A percentile compares a stretch with the other conserved stretches of the same genome.
These are phyloP conservation scores for Malaclemys terrapin DNA, from an alignment of 2,113 vertebrate genomes.

Conservation along the genomic window DNA sequence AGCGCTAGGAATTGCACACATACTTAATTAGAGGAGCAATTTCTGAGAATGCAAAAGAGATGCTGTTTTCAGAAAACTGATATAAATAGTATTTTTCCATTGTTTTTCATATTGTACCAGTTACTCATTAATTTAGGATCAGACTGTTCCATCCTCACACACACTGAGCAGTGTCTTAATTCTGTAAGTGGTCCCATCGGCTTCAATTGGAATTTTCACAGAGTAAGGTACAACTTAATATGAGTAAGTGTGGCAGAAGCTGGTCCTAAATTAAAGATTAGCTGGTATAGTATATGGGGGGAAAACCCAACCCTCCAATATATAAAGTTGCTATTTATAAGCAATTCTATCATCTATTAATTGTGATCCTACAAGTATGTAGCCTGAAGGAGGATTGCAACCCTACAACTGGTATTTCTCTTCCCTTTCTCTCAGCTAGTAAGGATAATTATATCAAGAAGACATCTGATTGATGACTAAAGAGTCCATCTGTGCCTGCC, in stretches of 20 bases:
- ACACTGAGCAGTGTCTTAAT: neutral
- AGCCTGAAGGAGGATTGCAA: too few relatives aligned
- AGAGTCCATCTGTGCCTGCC: neutral
- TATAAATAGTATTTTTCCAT: neutral
- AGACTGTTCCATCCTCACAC: neutral
- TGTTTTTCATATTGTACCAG: neutral
- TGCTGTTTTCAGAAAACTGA: neutral
- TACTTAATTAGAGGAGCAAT: neutral
- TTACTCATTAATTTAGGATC: neutral
- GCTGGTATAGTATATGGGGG: neutral
- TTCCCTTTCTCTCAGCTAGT: neutral
- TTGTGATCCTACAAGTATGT: neutral
- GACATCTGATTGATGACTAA: rapidly evolving
- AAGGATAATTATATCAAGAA: neutral
- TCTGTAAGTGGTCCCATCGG: neutral
- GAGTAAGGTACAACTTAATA: neutral
- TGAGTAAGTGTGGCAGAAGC: neutral
- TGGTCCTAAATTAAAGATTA: neutral
- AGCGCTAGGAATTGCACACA: neutral
- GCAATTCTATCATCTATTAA: neutral
- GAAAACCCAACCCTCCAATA: neutral
- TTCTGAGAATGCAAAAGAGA: neutral
- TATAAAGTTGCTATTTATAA: neutral
- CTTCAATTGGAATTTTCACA: neutral
- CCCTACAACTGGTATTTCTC: neutral